These are phyloP conservation scores for Dyspetes luteomarginatus DNA, from an alignment of 2,888 invertebrate genomes.

Conservation along the genomic window DNA sequence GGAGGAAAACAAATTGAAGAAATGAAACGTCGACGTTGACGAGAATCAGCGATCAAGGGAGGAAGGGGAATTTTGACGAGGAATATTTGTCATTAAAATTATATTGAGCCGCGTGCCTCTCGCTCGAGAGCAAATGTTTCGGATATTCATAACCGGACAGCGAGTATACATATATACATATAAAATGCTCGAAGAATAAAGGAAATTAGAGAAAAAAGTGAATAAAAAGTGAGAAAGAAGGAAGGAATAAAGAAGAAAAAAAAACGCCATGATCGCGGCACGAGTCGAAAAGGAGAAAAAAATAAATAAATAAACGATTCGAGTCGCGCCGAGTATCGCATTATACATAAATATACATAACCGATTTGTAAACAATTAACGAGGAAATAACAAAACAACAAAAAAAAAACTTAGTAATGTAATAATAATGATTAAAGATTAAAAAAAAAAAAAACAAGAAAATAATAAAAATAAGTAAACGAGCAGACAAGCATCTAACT, in stretches of 20 bases:
- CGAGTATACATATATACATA: slow-evolving; percentile 42
- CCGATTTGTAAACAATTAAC: slow-evolving; percentile 67
- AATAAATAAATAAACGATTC: slow-evolving; percentile 59
- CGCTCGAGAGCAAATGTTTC: slow-evolving; percentile 33
- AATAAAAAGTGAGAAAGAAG: background rate
- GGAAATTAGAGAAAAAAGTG: slow-evolving; percentile 21
- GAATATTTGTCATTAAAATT: slow-evolving; percentile 47
- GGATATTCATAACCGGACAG: slow-evolving; percentile 44
- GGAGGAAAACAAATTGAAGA: background rate
- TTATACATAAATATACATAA: slow-evolving; percentile 67
- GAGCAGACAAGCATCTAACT: slow-evolving; percentile 59
- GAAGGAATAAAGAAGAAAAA: background rate
- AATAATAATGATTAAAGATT: slow-evolving; percentile 55
- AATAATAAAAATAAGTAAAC: slow-evolving; percentile 49
- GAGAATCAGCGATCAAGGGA: slow-evolving; percentile 43
- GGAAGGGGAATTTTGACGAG: slow-evolving; percentile 31
- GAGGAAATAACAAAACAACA: slow-evolving; percentile 58
- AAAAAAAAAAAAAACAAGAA: slow-evolving; percentile 30
- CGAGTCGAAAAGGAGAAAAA: slow-evolving; percentile 62
- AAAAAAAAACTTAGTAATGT: slow-evolving; percentile 60
- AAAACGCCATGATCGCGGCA: slow-evolving; percentile 58
- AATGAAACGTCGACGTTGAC: slow-evolving; percentile 42
- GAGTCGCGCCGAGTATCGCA: slow-evolving; percentile 63
- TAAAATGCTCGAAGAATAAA: slow-evolving; percentile 36
- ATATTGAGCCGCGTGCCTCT: slow-evolving; percentile 40